These are phyloP conservation scores for Anseranas semipalmata DNA, from an alignment of 2,113 vertebrate species.

Conservation along the genomic window DNA sequence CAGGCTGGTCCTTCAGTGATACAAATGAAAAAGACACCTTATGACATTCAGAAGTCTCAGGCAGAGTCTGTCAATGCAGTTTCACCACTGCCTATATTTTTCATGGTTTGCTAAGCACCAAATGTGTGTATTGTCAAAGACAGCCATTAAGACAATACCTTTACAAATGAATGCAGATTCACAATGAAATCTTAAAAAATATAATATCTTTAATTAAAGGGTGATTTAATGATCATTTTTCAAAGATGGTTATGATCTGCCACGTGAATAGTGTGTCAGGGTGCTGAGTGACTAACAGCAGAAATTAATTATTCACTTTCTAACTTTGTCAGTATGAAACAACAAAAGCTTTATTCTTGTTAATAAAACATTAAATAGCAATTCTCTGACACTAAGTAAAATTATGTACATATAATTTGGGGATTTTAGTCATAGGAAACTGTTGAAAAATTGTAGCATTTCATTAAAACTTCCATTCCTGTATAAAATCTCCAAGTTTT, in stretches of 20 bases:
- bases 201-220: background rate
- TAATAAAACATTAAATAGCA: background rate
- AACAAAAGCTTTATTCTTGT: background rate
- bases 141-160: background rate
- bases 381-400: background rate
- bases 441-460: background rate
- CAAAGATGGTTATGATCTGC: background rate
- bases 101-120: background rate
- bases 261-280: background rate
- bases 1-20: background rate
- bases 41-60: background rate
- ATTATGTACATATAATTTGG: fast-evolving
- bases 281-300: background rate
- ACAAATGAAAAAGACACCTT: background rate
- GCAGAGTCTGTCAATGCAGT: background rate
- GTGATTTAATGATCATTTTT: background rate
- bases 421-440: background rate
- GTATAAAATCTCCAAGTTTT: background rate
- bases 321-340: background rate
- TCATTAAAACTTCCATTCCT: background rate
- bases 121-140: background rate
- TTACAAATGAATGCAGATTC: background rate
- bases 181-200: background rate
- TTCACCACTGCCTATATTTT: background rate
- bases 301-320: background rate